phyloP scores from a whole-genome alignment of 2,113 vertebrate genomes.

The Indicator maculatus region DNA sequence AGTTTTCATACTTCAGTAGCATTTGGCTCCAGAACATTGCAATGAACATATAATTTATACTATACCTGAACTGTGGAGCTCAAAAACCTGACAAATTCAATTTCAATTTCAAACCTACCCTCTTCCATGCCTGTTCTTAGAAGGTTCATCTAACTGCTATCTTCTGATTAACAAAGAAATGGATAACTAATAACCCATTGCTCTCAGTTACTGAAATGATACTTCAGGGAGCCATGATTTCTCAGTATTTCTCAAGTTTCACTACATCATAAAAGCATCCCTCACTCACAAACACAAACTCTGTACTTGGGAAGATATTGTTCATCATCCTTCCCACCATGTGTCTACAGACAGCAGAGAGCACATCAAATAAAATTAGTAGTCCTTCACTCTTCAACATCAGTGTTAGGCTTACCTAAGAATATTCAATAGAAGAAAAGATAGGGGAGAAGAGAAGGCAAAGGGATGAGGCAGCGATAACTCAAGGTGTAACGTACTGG shows the following conservation, averaged over 20 bases:
- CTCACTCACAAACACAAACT: neutral
- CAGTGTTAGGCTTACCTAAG: neutral
- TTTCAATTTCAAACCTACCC: neutral
- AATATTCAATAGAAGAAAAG: neutral
- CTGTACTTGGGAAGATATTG: neutral
- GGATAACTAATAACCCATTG: neutral
- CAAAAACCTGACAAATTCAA: neutral
- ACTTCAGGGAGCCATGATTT: neutral
- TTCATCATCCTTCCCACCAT: neutral
- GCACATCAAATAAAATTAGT: neutral
- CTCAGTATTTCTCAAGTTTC: neutral
- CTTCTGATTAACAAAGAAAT: neutral
- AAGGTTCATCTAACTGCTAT: neutral
- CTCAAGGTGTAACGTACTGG: neutral
- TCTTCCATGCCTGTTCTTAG: neutral
- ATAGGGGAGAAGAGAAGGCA: neutral
- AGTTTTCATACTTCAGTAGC: neutral
- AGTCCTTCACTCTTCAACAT: neutral
- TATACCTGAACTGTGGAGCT: neutral
- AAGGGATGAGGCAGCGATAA: neutral
- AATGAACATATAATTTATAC: neutral
- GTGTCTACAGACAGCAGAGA: neutral
- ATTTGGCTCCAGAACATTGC: neutral
- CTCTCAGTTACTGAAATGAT: neutral
- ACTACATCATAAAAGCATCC: neutral